These are phyloP conservation scores for Trichogramma dendrolimi DNA, from an alignment of 2,888 invertebrate genomes.

Conservation along the genomic window DNA sequence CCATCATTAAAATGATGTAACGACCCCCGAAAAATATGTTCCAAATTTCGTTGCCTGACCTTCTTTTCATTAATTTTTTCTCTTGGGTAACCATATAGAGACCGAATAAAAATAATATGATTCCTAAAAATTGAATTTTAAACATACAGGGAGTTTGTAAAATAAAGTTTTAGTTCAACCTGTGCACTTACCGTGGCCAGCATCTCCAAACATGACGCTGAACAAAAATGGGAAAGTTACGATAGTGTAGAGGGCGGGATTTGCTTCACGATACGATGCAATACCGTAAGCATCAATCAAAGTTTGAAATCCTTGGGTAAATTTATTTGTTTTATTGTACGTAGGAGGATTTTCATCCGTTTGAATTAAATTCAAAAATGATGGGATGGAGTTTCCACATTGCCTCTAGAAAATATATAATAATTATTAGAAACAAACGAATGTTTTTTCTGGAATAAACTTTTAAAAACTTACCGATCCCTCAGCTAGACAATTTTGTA, in stretches of 20 bases:
- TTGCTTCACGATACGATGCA: conserved; percentile 93
- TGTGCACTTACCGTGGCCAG: conserved; percentile 75
- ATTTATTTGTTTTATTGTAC: conserved; percentile 93
- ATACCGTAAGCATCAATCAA: conserved; percentile 96
- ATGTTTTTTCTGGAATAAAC: neutral
- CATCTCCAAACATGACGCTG: conserved; percentile 98
- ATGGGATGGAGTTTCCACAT: conserved; percentile 88
- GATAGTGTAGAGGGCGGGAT: conserved; percentile 94
- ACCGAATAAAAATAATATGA: conserved; percentile 86
- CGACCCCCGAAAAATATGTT: conserved; percentile 97
- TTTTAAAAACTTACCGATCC: conserved; percentile 65
- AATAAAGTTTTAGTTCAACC: neutral
- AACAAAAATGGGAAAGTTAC: conserved; percentile 97
- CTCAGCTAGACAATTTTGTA: conserved; percentile 74
- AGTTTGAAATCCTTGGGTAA: conserved; percentile 90
- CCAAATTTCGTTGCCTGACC: conserved; percentile 93
- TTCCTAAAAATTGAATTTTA: conserved; percentile 18
- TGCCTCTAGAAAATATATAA: conserved; percentile 35
- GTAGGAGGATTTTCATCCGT: conserved; percentile 88
- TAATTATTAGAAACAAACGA: conserved; percentile 1
- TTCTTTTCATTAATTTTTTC: conserved; percentile 82
- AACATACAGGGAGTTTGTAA: neutral
- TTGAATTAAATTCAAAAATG: conserved; percentile 92
- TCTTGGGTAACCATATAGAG: conserved; percentile 94
- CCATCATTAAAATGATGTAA: conserved; percentile 96